Evolutionary conservation across 1,140 invertebrate genomes (phyloP), one percentile per base, ranked within the genome.

Genomic region (Potamilus streckersoni): DNA sequence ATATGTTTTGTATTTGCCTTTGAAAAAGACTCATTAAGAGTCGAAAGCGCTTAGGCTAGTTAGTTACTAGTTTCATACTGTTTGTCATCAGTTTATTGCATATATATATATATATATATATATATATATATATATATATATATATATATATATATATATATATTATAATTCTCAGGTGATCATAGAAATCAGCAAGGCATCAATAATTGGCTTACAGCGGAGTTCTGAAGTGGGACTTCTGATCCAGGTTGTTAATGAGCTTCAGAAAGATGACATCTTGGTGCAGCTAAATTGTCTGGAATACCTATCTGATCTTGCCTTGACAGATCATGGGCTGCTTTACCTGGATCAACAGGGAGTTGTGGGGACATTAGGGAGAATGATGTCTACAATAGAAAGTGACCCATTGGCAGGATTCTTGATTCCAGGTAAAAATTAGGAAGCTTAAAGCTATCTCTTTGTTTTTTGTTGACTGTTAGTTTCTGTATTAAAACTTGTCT

Each of bases 251-350:
- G 84, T 95, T 31, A 86, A 91, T 55, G 93, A 95, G 83, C 82
- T 95, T 13, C 78, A 86, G 56, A 92, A 91, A 67, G 90, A 94
- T 27, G 95, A 97, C 90, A 89, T 96, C 63, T 87, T 96, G 57
- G 87, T 95, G 19, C 93, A 95, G 84, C 88, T 96, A 65, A 96
- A 95, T 85, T 92, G 94, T 61, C 85, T 96, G 63, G 94, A 96
- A 89, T 85, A 94, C n/a, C 81, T 96, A 16, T 93, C 93, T 15
- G 92, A 93, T 65, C 89, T 97, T 58, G 93, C 93, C 14, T 79
- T 92, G 55, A 91, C 89, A 59, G 90, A 93, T 67, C 92, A 95
- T 83, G 95, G 95, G 1, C 91, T 95, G 1, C 87, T 91, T 65
- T 96, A 93, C 86, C 90, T 96, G 73, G 93, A 95, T 58, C 86